Evolutionary conservation across 2,797 vertebrate genomes (phyloP), one percentile per base, ranked within the genome.

Genomic region (Tenualosa thibaudeaui): DNA sequence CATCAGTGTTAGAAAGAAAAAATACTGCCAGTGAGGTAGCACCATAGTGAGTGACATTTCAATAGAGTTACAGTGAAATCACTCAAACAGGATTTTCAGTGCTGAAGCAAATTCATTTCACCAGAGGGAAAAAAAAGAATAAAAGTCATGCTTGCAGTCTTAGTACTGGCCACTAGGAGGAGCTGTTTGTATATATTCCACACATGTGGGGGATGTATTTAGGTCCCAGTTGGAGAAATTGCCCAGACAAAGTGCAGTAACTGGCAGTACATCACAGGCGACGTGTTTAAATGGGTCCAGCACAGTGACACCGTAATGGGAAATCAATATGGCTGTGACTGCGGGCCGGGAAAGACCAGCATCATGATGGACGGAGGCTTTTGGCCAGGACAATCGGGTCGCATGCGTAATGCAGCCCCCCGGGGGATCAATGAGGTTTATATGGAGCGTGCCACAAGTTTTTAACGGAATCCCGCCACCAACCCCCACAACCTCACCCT

Each of bases 301-400:
- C 89, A 88, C 92, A 85, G 87, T 93, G 92, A 93, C 93, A 93
- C 91, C 50, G 88, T 95, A 95, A 95, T 94, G 91, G 92, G 91
- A 94, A 95, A 95, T 95, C 94, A 40, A 95, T 95, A 88, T 83
- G 83, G 90, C 90, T 65, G 88, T 86, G 91, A 92, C 92, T 88
- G 89, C 65, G 31, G 91, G 92, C 92, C 89, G 90, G 91, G 58
- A 87, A 87, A 89, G 86, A 54, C 84, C 51, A 26, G 86, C 26
- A 26, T 62, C 84, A 90, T 94, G 94, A 94, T 92, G 90, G 93
- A 94, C 91, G 86, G 85, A 9, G 86, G 89, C 91, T 91, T 89
- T 89, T 87, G 81, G 85, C 85, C 87, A 22, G 88, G 90, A 93
- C 93, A 93, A 92, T 88, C 88, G 90, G 92, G 91, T 92, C 88